Conservation (phyloP, 2,113 vertebrate species). For the Stegastes partitus region DNA sequence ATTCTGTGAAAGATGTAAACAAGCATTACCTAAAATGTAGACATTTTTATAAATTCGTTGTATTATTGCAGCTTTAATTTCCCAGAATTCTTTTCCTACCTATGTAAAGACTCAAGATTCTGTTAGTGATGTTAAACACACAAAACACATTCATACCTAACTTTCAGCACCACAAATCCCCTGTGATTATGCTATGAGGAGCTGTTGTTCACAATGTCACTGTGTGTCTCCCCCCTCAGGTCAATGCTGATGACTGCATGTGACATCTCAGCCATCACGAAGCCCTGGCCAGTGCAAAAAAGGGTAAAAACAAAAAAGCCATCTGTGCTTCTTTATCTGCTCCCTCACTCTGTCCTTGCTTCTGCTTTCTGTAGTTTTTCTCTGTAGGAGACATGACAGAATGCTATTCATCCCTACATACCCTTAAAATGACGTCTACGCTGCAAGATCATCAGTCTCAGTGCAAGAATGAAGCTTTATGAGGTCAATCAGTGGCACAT, state of each 20-base stretch:
- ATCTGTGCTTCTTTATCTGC: accelerated
- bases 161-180: no score
- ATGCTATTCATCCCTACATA: not conserved
- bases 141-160: no score
- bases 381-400: not conserved
- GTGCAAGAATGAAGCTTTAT: no score
- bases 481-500: no score
- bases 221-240: constrained; percentile 77
- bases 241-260: constrained; percentile 99
- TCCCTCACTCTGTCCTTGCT: not conserved
- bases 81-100: not conserved
- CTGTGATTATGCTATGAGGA: no score
- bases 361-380: not conserved
- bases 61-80: not conserved
- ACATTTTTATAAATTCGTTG: no score
- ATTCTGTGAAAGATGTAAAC: no score
- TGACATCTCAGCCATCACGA: constrained; percentile 98
- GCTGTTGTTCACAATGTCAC: not conserved
- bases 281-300: constrained; percentile 98
- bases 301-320: constrained; percentile 83
- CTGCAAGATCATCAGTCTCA: not conserved
- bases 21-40: no score
- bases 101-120: no score
- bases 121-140: no score
- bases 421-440: not conserved